Base-by-base conservation (phyloP, 2,797 vertebrate species). In the Loris lydekkerianus region DNA sequence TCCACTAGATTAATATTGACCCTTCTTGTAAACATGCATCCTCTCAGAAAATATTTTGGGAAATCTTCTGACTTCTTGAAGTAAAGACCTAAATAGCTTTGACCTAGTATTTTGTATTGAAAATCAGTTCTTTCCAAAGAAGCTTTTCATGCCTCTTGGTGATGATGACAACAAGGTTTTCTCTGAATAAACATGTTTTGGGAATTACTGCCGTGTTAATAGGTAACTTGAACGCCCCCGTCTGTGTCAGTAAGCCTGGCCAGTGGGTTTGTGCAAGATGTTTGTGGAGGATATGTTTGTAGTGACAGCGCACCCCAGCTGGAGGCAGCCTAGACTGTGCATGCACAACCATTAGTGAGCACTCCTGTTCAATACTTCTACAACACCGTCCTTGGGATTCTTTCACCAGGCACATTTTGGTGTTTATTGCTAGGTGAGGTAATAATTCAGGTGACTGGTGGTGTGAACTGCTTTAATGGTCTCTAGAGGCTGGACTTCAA, bases 51-150 rank as follows among this genome's bases (percentile, higher is more conserved):
- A 93, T 88, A 11, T 89, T 92, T 96, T 81, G 89, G 53, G 93
- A 88, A 83, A 88, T 53, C 69, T 96, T 49, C 72, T 80, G 73
- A 92, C 92, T 94, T 96, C 67, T 94, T 70, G 27, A 95, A 90
- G 69, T 81, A 40, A 88, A 95, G 69, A 23, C 65, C 31, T 17
- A 75, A 40, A 61, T 83, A 37, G 40, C 67, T 94, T 87, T 77
- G 87, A 92, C 77, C 34, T 37, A 80, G 1, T 81, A 53, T 29
- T 29, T 85, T 87, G 29, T 31, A 58, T 49, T 75, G 81, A 90
- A 97, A 96, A 93, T 80, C 67, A 60, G 1, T 90, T 92, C 75
- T 40, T 95, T 86, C 40, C 21, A 60, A 29, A 82, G 84, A 95
- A 69, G 43, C 53, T 67, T 87, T 70, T 60, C 43, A 1, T 83